A percentile compares a stretch with the other conserved stretches of the same genome.
Evolutionary conservation across 2,113 vertebrate genomes (phyloP).

Genomic region (Peromyscus californicus): DNA sequence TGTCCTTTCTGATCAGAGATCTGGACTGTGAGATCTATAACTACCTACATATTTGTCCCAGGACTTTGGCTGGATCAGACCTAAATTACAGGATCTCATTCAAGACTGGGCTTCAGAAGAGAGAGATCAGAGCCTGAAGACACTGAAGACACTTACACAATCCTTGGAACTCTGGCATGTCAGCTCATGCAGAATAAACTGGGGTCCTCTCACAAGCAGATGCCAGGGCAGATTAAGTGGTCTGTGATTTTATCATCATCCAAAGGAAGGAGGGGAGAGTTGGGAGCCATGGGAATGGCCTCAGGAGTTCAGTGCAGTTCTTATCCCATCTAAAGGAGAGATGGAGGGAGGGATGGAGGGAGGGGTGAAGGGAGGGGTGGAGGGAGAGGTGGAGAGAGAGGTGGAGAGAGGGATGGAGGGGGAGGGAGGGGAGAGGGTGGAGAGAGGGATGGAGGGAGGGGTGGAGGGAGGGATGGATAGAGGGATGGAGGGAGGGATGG

Average conservation of each 20-base stretch:
- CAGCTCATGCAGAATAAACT: rapidly evolving
- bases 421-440: not conserved
- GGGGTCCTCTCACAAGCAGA: not conserved
- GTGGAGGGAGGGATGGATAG: too few species aligned
- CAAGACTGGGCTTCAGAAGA: not conserved
- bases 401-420: too few species aligned
- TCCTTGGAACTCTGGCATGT: not conserved
- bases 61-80: not conserved
- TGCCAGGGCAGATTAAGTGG: rapidly evolving
- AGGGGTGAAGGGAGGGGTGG: not conserved
- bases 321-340: not conserved
- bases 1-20: not conserved
- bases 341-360: not conserved
- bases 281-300: rapidly evolving
- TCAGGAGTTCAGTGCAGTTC: rapidly evolving
- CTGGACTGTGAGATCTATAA: not conserved
- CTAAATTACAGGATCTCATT: not conserved
- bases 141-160: too few species aligned
- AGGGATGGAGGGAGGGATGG: not conserved
- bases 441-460: not conserved
- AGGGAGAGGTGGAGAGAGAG: too few species aligned
- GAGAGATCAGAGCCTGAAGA: not conserved
- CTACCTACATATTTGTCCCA: not conserved
- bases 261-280: too few species aligned
- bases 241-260: not conserved